These are phyloP conservation scores for Cinclus cinclus DNA, from an alignment of 2,113 vertebrate genomes.

Conservation along the genomic window DNA sequence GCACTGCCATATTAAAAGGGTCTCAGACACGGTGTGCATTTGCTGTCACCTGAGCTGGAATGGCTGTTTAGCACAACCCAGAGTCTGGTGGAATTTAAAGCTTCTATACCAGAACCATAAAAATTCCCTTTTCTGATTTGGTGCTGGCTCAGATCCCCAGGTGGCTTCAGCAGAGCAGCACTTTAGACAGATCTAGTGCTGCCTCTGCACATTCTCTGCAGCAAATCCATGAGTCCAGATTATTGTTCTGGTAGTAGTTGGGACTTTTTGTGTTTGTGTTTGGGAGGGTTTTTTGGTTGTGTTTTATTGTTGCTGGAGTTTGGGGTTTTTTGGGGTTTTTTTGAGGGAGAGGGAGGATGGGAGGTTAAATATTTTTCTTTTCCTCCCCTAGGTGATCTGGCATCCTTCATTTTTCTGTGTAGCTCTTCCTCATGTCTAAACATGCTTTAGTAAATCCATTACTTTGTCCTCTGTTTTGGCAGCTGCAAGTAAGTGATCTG, in stretches of 20 bases:
- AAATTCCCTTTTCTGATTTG: not conserved
- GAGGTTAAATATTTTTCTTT: not conserved
- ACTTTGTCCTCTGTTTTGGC: not conserved
- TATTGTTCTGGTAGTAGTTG: not conserved
- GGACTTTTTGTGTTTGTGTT: not conserved
- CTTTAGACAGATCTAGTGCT: not conserved
- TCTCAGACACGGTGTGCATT: not conserved
- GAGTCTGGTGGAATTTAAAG: not conserved
- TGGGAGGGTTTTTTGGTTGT: not conserved
- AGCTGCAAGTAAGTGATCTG: not conserved
- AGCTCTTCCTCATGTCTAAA: not conserved
- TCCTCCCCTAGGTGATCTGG: not conserved
- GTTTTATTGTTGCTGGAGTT: not conserved
- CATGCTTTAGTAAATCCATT: not conserved
- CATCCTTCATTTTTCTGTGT: not conserved
- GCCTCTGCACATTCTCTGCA: not conserved
- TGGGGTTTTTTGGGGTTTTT: not conserved
- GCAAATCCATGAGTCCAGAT: not conserved
- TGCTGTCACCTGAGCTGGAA: not conserved
- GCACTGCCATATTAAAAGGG: not conserved
- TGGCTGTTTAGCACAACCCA: not conserved
- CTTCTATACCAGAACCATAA: not conserved
- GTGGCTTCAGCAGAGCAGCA: fast-evolving
- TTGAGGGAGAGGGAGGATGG: too few species aligned
- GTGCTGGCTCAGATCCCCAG: not conserved